These are phyloP conservation scores for Pedionomus torquatus DNA, from an alignment of 2,113 vertebrate genomes.

Conservation along the genomic window DNA sequence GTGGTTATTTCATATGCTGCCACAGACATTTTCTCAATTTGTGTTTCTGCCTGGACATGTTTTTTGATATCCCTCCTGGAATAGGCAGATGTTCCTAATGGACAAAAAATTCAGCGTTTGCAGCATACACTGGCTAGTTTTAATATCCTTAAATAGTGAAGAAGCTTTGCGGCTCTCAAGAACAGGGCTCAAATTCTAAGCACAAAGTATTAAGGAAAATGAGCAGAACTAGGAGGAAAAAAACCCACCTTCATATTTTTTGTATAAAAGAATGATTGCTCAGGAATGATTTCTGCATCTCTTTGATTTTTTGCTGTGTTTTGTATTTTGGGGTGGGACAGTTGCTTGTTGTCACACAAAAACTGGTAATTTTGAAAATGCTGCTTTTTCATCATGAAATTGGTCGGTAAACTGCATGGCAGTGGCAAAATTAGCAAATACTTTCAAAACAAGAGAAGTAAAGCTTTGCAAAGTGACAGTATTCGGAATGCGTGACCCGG, in stretches of 20 bases:
- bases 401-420: background rate
- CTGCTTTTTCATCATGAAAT: background rate
- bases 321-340: background rate
- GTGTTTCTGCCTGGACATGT: slow-evolving; percentile 12
- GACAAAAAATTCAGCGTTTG: slow-evolving; percentile 8
- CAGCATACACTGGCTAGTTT: background rate
- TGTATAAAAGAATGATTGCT: background rate
- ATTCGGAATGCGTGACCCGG: background rate
- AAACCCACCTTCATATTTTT: accelerated
- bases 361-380: background rate
- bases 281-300: background rate
- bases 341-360: background rate
- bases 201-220: background rate
- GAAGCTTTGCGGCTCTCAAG: background rate
- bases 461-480: background rate
- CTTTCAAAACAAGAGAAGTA: background rate
- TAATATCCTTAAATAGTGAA: background rate
- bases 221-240: background rate
- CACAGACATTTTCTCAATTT: slow-evolving; percentile 11
- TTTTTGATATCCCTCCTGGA: slow-evolving; percentile 41
- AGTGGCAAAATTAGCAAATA: background rate
- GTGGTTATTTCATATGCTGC: slow-evolving; percentile 29
- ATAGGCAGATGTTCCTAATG: slow-evolving; percentile 58
- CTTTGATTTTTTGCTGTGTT: background rate
- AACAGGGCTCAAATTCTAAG: background rate